Conservation (phyloP, 1,140 invertebrate species). For the Catajapyx aquilonaris region DNA sequence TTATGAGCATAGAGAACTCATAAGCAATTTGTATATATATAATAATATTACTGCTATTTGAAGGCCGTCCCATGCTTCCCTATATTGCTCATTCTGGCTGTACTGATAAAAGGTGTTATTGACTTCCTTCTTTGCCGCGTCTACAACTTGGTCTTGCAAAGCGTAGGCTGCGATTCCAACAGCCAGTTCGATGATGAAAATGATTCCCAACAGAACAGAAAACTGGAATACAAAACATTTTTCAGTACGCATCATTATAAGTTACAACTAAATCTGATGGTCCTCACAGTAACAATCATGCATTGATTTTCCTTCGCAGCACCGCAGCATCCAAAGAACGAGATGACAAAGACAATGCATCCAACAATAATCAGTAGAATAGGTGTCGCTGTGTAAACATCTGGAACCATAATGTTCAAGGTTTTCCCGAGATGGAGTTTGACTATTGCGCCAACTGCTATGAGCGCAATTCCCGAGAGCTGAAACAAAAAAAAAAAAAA, state of each 20-base stretch:
- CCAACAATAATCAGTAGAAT: slow-evolving; percentile 22
- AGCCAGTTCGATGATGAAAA: slow-evolving; percentile 65
- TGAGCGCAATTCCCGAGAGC: background rate
- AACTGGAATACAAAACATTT: slow-evolving; percentile 43
- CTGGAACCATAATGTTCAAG: slow-evolving; percentile 15
- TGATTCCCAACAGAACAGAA: slow-evolving; percentile 52
- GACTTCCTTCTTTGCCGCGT: slow-evolving; percentile 37
- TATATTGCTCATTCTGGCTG: slow-evolving; percentile 30
- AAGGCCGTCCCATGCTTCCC: too few relatives aligned
- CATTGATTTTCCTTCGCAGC: slow-evolving; percentile 22
- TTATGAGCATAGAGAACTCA: too few relatives aligned
- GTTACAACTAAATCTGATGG: too few relatives aligned
- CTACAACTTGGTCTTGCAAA: slow-evolving; percentile 42
- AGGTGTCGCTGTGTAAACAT: slow-evolving; percentile 14
- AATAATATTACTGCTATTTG: too few relatives aligned
- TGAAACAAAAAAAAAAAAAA: background rate
- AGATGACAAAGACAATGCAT: slow-evolving; percentile 18
- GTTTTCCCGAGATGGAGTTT: slow-evolving; percentile 9
- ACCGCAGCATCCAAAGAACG: slow-evolving; percentile 25
- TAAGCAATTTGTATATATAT: too few relatives aligned
- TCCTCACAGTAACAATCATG: slow-evolving; percentile 21
- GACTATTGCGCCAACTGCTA: background rate
- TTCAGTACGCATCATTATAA: too few relatives aligned
- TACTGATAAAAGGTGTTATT: slow-evolving; percentile 46
- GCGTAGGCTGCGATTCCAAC: slow-evolving; percentile 72